Evolutionary conservation across 2,797 vertebrate species (phyloP), one percentile per base, ranked within the genome.

Genomic region (Rhabdomys pumilio): DNA sequence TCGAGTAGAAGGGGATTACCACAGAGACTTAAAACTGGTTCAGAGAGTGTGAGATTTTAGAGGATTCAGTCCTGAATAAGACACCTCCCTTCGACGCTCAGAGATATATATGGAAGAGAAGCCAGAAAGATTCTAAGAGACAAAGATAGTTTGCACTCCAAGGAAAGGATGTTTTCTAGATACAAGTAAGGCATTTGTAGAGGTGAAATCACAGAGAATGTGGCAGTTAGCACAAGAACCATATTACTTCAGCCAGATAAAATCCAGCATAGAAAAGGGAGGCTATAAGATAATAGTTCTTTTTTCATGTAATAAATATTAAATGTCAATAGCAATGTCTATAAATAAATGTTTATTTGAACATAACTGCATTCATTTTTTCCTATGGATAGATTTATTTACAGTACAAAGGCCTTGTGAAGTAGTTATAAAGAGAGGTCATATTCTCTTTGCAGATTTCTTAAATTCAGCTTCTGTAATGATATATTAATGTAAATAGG

Each of bases 221-320:
- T 73, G 20, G 9, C 38, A 41, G 38, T 41, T 41, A 5, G 38
- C 10, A 12, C 20, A 41, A 73, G 38, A 41, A 41, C 10, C 34
- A 10, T 24, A 24, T 22, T 20, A 41, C 8, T 41, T 41, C 10
- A 73, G 3, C 20, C n/a, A 22, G 20, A 41, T 73, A 73, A 41
- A 24, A 73, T 73, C 38, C 72, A 73, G 38, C 72, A 41, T 41
- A 73, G 38, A 38, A 73, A 75, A 24, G 15, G 20, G n/a, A 38
- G 11, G 44, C 4, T 83, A 55, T 2, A 92, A 93, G 38, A 47
- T 82, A 87, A 81, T 79, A 19, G 19, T 75, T 87, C 44, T 90
- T 91, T 81, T 87, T 57, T 91, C 87, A 44, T 79, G 13, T 75
- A 59, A 91, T 93, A 94, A 50, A 89, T 15, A 59, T 22, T 11